Evolutionary conservation across 2,888 invertebrate genomes (phyloP).

Genomic region (Muschampia plurimacula): DNA sequence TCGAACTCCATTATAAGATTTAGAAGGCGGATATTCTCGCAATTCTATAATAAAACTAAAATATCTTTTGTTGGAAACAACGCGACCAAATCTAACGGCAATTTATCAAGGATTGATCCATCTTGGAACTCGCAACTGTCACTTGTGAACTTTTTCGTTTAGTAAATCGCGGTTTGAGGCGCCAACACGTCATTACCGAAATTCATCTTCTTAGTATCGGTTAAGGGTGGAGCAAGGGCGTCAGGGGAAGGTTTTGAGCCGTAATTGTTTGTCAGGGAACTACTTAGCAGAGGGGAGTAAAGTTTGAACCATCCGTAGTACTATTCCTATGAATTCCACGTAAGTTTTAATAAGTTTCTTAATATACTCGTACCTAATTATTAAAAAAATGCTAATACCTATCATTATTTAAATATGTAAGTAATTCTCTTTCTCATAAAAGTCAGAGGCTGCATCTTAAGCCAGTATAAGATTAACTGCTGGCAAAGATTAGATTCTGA

Average conservation of each 20-base stretch:
- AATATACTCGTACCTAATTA: too few species aligned
- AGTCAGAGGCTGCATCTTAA: neutral
- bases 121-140: constrained; percentile 65
- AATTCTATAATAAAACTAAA: constrained; percentile 35
- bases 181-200: constrained; percentile 58
- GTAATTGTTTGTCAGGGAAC: constrained; percentile 65
- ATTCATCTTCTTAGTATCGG: constrained; percentile 52
- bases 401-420: too few species aligned
- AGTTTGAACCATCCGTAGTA: constrained; percentile 34
- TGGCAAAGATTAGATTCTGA: constrained; percentile 13
- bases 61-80: constrained; percentile 41
- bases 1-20: constrained; percentile 36
- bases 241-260: constrained; percentile 45
- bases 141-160: constrained; percentile 71
- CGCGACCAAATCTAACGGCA: constrained; percentile 58
- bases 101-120: constrained; percentile 76
- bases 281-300: constrained; percentile 53
- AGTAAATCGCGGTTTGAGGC: constrained; percentile 57
- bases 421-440: too few species aligned
- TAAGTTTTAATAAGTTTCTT: too few species aligned
- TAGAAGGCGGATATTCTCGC: constrained; percentile 23
- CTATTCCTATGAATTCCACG: neutral
- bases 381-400: too few species aligned
- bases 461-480: neutral
- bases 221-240: constrained; percentile 26